Evolutionary conservation across 2,888 invertebrate genomes (phyloP), one percentile per base, ranked within the genome.

Genomic region (Ceriagrion tenellum): DNA sequence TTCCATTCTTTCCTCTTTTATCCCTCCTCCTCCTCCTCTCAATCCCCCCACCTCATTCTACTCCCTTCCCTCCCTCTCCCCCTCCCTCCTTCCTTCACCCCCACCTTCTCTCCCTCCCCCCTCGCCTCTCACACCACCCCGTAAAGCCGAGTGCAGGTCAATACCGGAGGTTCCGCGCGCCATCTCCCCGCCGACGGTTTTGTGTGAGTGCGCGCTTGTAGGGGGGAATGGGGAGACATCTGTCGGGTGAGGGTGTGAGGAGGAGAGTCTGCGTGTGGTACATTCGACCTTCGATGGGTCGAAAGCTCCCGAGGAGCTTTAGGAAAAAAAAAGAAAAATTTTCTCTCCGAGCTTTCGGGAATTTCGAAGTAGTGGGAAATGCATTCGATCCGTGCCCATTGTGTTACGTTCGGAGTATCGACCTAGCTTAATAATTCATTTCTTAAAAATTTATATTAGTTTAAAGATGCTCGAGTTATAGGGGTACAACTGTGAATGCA

Each of bases 121-220:
- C 47, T 8, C 2, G 8, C 47, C 47, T 47, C 47, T 47, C 47
- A 47, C 47, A 4, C 47, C 47, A 23, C 56, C 63, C 35, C 35
- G 35, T 35, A 63, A 63, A 40, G 40, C 91, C 63, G 91, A 91
- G 91, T 91, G 59, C 91, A 91, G 91, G 91, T 91, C 91, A 91
- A 91, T 91, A 91, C 91, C 91, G 40, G 20, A n/a, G 90, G 30
- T 90, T 55, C 59, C 59, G 18, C 59, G 59, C 63, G 91, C 91
- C 63, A 59, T 59, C 63, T 35, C 59, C 63, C 91, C 63, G 40
- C 30, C 91, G 91, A 35, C 91, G 91, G 63, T 91, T 91, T 91
- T 91, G 91, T 63, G 91, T 63, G 63, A 30, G 91, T 26, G 91
- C 63, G 63, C 26, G 59, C 63, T 35, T 59, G 90, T 90, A 56